Base-by-base conservation (phyloP, 2,888 invertebrate genomes). In the Archips crataeganus region DNA sequence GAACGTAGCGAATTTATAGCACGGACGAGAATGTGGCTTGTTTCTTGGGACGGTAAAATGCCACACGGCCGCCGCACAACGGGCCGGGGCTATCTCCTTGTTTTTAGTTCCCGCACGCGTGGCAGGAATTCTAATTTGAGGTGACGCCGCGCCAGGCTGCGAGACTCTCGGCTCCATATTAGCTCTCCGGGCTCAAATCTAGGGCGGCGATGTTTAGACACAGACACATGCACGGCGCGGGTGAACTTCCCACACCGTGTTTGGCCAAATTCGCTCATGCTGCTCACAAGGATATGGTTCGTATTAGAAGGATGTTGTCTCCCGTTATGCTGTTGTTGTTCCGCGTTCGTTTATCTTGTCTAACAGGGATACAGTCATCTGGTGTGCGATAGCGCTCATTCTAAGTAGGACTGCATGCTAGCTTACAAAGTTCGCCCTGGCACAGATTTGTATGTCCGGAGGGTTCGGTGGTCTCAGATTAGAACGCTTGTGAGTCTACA, bases 201-300 rank as follows among this genome's bases (percentile, higher is more conserved):
- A 68, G 75, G 70, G 70, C 75, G 64, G 62, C 69, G n/a, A 60
- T 76, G 75, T 78, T 72, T 74, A 70, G 63, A 59, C 67, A 64
- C 54, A 59, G 23, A 34, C 70, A 49, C 63, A 45, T 60, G 68
- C 67, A 59, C 63, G n/a, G 34, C 70, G 57, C 63, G 49, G 57
- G 69, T 67, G 61, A 71, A 68, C 57, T n/a, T 67, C 47, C 15
- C 51, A 32, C 23, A 2, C 2, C 51, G 2, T 54, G 57, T n/a
- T 69, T 70, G 54, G 59, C 67, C 73, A 75, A 75, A 75, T 71
- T 71, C 62, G 36, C 70, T 74, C 60, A 59, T 77, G 15, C 8
- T 9, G 42, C 70, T 70, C 75, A 75, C 62, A 63, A 45, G 36
- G 75, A 54, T 75, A 80, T 39, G 75, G 76, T 65, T 70, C 45